These are phyloP conservation scores for Saiga tatarica DNA, from an alignment of 2,113 vertebrate genomes.

Conservation along the genomic window DNA sequence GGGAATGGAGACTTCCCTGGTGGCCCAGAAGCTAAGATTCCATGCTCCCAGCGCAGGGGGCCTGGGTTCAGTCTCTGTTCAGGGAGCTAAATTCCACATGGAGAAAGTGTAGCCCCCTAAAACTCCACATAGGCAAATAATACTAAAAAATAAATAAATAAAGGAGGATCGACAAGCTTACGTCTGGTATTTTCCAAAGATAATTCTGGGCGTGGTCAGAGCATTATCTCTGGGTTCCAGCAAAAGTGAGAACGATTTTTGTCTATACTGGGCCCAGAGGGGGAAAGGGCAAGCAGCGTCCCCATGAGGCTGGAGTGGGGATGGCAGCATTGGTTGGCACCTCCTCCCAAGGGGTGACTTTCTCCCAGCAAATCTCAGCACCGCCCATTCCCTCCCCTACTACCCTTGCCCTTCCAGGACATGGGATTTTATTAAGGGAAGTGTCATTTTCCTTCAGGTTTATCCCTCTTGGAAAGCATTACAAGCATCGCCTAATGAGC, in stretches of 20 bases:
- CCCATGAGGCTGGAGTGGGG: background rate
- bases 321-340: background rate
- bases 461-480: slow-evolving; percentile 19
- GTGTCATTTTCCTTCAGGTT: slow-evolving; percentile 20
- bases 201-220: background rate
- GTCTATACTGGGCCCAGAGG: background rate
- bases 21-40: background rate
- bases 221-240: background rate
- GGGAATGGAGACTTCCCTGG: background rate
- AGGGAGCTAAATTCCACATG: background rate
- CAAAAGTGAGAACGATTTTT: background rate
- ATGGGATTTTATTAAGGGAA: slow-evolving; percentile 9
- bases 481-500: background rate
- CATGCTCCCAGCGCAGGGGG: background rate
- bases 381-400: background rate
- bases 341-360: background rate
- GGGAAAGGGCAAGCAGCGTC: background rate
- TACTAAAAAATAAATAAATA: background rate
- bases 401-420: background rate
- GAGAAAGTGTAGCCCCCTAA: background rate
- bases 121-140: background rate
- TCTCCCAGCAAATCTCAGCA: background rate
- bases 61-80: background rate
- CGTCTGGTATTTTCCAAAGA: background rate
- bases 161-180: background rate